These are phyloP conservation scores for Liopterus haemorrhoidalis DNA, from an alignment of 2,888 invertebrate genomes.

Conservation along the genomic window DNA sequence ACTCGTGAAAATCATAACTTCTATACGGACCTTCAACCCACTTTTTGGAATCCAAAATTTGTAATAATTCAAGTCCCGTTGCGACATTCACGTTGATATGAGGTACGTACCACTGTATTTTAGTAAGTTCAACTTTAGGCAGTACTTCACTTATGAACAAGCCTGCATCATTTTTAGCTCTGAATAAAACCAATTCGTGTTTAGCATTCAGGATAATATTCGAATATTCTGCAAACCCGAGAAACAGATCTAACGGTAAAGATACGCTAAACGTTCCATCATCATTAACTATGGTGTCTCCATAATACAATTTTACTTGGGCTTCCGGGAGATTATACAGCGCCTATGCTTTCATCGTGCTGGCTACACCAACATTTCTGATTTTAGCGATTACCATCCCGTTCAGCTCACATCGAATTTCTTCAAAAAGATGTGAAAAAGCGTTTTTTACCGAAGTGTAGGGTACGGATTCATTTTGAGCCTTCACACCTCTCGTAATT, in stretches of 20 bases:
- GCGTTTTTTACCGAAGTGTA: constrained; percentile 34
- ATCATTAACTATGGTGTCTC: not conserved
- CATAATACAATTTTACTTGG: constrained; percentile 31
- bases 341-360: constrained; percentile 37
- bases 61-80: too few relatives aligned
- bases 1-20: too few relatives aligned
- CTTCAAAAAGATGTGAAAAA: constrained; percentile 36
- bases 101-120: too few relatives aligned
- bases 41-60: too few relatives aligned
- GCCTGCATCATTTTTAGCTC: not conserved
- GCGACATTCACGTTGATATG: too few relatives aligned
- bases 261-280: constrained; percentile 2
- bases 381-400: constrained; percentile 37
- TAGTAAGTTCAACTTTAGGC: too few relatives aligned
- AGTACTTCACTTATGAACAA: not conserved
- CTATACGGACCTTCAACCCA: too few relatives aligned
- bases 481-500: constrained; percentile 17
- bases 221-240: constrained; percentile 39
- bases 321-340: constrained; percentile 34
- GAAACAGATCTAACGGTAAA: constrained; percentile 34
- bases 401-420: constrained; percentile 39
- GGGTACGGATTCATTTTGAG: too few relatives aligned
- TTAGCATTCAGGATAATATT: constrained; percentile 39
- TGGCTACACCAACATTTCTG: constrained; percentile 37
- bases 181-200: constrained; percentile 34